Evolutionary conservation across 2,113 vertebrate species (phyloP).

Genomic region (Blennius ocellaris): DNA sequence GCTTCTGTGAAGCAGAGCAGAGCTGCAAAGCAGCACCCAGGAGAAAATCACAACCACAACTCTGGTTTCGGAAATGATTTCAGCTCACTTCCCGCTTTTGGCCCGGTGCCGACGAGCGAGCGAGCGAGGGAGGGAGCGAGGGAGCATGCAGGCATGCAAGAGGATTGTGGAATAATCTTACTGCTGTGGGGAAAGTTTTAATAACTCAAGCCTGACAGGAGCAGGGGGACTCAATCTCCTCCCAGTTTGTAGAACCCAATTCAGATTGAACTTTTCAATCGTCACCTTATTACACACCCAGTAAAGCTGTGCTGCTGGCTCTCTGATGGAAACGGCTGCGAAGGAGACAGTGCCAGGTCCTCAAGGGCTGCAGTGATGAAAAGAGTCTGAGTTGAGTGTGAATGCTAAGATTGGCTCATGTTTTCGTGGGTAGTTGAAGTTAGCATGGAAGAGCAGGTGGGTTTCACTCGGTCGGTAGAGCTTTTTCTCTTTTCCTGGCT

Average conservation of each 20-base stretch:
- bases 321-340: no score
- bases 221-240: not conserved
- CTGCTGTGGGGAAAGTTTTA: conserved; percentile 10
- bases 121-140: conserved; percentile 28
- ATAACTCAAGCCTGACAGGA: not conserved
- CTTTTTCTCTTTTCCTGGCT: no score
- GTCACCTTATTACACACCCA: no score
- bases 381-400: no score
- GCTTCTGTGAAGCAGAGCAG: conserved; percentile 8
- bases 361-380: not conserved
- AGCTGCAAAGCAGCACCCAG: conserved; percentile 48
- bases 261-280: not conserved
- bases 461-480: no score
- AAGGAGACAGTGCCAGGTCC: not conserved
- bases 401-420: no score
- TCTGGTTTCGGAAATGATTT: conserved; percentile 46
- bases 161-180: conserved; percentile 16
- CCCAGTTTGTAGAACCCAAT: not conserved
- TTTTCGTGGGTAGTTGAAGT: no score
- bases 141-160: conserved; percentile 16
- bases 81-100: conserved; percentile 41
- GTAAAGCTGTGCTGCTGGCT: no score
- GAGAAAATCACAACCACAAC: conserved; percentile 66
- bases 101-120: not conserved
- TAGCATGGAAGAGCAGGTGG: no score